A percentile compares a stretch with the other conserved stretches of the same genome.
Conservation (phyloP, 2,113 vertebrate genomes). For the Dendrocopos noguchii region DNA sequence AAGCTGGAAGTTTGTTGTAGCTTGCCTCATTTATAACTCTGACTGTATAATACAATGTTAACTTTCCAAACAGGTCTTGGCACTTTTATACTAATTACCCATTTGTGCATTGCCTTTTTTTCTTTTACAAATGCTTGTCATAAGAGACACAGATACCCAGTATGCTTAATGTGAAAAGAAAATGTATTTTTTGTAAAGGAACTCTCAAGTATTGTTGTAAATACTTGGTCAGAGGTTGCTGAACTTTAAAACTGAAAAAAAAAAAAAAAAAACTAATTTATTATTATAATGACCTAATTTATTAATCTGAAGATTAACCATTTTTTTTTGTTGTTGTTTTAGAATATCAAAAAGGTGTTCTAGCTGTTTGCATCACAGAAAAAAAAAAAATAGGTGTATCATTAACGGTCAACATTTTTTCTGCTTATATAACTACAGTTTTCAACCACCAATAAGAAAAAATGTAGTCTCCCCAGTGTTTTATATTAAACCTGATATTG, state of each 20-base stretch:
- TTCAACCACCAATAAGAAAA: constrained; percentile 75
- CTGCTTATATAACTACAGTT: constrained; percentile 70
- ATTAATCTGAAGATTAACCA: constrained; percentile 88
- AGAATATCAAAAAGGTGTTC: constrained; percentile 85
- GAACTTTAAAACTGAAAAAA: constrained; percentile 84
- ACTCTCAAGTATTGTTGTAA: constrained; percentile 95
- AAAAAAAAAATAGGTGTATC: constrained; percentile 75
- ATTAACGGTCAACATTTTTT: constrained; percentile 84
- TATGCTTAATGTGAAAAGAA: constrained; percentile 88
- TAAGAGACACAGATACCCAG: constrained; percentile 83
- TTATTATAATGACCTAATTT: constrained; percentile 94
- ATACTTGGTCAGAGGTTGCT: constrained; percentile 92
- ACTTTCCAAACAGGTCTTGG: constrained; percentile 86
- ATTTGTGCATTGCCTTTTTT: constrained; percentile 81
- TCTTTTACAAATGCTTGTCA: constrained; percentile 84
- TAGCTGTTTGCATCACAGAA: constrained; percentile 84
- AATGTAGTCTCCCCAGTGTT: constrained; percentile 67
- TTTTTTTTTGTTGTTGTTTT: constrained; percentile 87
- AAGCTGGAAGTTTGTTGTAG: constrained; percentile 85
- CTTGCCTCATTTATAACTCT: constrained; percentile 84
- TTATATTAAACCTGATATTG: constrained; percentile 71
- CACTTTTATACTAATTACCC: constrained; percentile 90
- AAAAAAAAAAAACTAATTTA: constrained; percentile 86
- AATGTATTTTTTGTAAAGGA: constrained; percentile 86
- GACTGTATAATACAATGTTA: constrained; percentile 84